Evolutionary conservation across 2,797 vertebrate species (phyloP).

Genomic region (Ctenosaura bakeri): DNA sequence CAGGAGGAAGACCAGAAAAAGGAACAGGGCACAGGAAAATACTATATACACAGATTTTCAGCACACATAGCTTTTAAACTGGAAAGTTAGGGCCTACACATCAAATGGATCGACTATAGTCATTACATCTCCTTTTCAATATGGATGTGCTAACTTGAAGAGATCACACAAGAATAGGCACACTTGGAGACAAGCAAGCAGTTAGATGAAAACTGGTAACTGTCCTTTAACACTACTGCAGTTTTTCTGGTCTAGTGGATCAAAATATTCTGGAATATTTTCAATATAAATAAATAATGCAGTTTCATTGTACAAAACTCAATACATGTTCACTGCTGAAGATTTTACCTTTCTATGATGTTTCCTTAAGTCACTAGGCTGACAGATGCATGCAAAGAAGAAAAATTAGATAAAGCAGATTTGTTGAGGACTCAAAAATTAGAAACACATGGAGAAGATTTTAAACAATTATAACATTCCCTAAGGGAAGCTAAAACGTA

Average conservation of each 20-base stretch:
- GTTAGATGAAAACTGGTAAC: neutral
- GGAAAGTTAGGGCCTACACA: neutral
- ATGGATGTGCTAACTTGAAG: neutral
- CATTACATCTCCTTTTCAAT: neutral
- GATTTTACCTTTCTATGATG: conserved; percentile 98
- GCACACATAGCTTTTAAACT: neutral
- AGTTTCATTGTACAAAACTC: neutral
- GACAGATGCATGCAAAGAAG: conserved; percentile 89
- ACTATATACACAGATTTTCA: neutral
- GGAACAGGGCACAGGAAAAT: neutral
- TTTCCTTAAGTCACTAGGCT: conserved; percentile 99
- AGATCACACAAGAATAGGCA: neutral
- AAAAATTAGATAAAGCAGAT: conserved; percentile 76
- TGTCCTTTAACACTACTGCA: neutral
- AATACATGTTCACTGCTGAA: conserved; percentile 19
- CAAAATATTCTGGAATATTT: neutral
- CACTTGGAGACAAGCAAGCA: neutral
- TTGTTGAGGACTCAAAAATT: conserved; percentile 66
- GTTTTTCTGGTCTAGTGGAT: neutral
- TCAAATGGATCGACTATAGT: neutral
- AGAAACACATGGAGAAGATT: conserved; percentile 47
- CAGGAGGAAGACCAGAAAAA: neutral
- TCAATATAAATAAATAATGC: neutral
- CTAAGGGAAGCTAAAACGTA: neutral
- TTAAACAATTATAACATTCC: conserved; percentile 43